Evolutionary conservation across 2,888 invertebrate species (phyloP), one percentile per base, ranked within the genome.

Genomic region (Macroteleia sp.): DNA sequence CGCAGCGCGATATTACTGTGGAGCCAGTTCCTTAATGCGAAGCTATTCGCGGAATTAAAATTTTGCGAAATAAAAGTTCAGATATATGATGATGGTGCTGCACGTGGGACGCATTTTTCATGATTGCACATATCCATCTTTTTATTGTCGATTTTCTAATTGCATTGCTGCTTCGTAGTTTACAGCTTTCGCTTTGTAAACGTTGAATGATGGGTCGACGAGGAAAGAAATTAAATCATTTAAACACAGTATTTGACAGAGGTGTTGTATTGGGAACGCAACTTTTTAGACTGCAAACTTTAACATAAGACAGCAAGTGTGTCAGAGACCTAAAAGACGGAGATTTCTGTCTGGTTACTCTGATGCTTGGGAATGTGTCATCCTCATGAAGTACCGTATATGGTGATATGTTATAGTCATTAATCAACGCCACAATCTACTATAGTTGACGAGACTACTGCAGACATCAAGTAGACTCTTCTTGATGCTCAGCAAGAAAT

Each of bases 401-500:
- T 46, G 70, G 74, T 46, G 57, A 52, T 59, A 42, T 16, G 64
- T 70, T 78, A 74, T 46, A 34, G 66, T 66, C 78, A 59, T 78
- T 74, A 74, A 78, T 78, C 78, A 78, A 74, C 78, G 78, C 69
- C 78, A 70, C 52, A 62, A 69, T 62, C 77, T 50, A 52, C 52
- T 22, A 39, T 48, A 41, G 74, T 44, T 74, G 78, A 78, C 74
- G 70, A 56, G 66, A 56, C 36, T 66, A 59, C 46, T 17, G 52
- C 54, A 17, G 52, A 20, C n/a, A n/a, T n/a, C n/a, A n/a, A n/a
- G n/a, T 50, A 36, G 59, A 28, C 36, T 57, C 20, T 42, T 36
- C 32, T 67, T 74, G 69, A 22, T 74, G 64, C 62, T 78, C 74
- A 59, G 54, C 22, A 42, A 70, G 70, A 78, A 78, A 74, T 74